phyloP scores from a whole-genome alignment of 1,140 invertebrate species.

The Solenopsis invicta region DNA sequence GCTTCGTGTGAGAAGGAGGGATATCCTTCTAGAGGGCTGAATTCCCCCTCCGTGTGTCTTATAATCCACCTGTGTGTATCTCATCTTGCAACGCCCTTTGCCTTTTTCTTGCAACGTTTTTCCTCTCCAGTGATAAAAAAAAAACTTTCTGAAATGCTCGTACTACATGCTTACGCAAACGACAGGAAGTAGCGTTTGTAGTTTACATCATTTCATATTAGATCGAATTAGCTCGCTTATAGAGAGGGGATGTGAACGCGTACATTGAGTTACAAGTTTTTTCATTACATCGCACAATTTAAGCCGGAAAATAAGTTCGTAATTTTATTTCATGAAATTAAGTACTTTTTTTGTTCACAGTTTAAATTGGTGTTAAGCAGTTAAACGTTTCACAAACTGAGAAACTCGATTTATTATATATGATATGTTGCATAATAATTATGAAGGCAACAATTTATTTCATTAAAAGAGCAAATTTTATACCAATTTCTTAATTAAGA shows the following conservation, averaged over 20 bases:
- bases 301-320: conserved; percentile 5
- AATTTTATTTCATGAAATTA: conserved; percentile 16
- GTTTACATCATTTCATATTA: conserved; percentile 31
- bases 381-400: background rate
- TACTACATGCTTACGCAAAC: conserved; percentile 32
- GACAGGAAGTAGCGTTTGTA: conserved; percentile 36
- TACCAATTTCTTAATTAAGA: background rate
- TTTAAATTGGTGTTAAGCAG: conserved; percentile 17
- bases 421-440: background rate
- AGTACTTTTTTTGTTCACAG: conserved; percentile 13
- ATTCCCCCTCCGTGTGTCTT: conserved; percentile 29
- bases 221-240: background rate
- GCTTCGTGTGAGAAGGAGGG: conserved; percentile 1
- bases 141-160: conserved; percentile 41
- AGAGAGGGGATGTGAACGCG: conserved; percentile 1
- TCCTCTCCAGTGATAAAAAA: conserved; percentile 16
- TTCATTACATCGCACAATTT: conserved; percentile 28
- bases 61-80: conserved; percentile 28
- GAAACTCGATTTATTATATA: background rate
- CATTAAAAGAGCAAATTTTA: background rate
- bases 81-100: conserved; percentile 44
- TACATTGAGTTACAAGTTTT: conserved; percentile 32
- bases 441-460: background rate
- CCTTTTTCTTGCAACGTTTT: conserved; percentile 43
- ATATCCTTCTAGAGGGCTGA: conserved; percentile 29